These are phyloP conservation scores for Gephyroberyx darwinii DNA, from an alignment of 2,797 vertebrate genomes.

Conservation along the genomic window DNA sequence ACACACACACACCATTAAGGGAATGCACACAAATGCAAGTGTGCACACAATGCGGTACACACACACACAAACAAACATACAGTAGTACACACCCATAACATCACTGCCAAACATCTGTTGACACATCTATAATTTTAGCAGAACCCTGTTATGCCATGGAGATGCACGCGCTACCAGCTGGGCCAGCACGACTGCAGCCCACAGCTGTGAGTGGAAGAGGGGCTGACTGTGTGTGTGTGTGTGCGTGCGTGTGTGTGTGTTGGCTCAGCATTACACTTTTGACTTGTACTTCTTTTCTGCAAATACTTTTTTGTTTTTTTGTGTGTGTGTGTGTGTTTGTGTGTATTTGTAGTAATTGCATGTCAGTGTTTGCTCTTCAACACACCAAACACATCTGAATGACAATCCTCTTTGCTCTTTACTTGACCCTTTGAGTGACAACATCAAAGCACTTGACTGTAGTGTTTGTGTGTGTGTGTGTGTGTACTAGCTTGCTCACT, in stretches of 20 bases:
- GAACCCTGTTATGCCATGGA: slow-evolving; percentile 68
- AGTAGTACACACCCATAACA: slow-evolving; percentile 53
- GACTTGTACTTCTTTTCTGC: slow-evolving; percentile 8
- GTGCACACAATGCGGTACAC: slow-evolving; percentile 8
- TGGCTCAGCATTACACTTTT: slow-evolving; percentile 15
- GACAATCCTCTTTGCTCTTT: too few relatives aligned
- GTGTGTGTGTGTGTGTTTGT: not conserved
- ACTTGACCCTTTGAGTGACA: too few relatives aligned
- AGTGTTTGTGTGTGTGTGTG: not conserved
- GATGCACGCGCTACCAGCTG: slow-evolving; percentile 72
- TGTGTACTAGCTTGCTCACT: slow-evolving; percentile 12
- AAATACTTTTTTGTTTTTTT: slow-evolving; percentile 18
- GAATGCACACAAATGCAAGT: slow-evolving; percentile 30
- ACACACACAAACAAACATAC: slow-evolving; percentile 53
- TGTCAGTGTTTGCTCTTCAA: too few relatives aligned
- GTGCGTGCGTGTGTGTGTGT: slow-evolving; percentile 1
- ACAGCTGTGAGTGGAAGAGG: slow-evolving; percentile 62
- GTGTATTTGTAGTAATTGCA: not conserved
- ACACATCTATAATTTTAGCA: slow-evolving; percentile 77
- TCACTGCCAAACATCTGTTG: slow-evolving; percentile 78
- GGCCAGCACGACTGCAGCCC: slow-evolving; percentile 63
- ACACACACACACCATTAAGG: slow-evolving; percentile 21
- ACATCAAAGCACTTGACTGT: not conserved
- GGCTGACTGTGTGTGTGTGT: slow-evolving; percentile 18
- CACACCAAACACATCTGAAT: too few relatives aligned